Evolutionary conservation across 2,888 invertebrate species (phyloP), one percentile per base, ranked within the genome.

Genomic region (Sialis lutaria): DNA sequence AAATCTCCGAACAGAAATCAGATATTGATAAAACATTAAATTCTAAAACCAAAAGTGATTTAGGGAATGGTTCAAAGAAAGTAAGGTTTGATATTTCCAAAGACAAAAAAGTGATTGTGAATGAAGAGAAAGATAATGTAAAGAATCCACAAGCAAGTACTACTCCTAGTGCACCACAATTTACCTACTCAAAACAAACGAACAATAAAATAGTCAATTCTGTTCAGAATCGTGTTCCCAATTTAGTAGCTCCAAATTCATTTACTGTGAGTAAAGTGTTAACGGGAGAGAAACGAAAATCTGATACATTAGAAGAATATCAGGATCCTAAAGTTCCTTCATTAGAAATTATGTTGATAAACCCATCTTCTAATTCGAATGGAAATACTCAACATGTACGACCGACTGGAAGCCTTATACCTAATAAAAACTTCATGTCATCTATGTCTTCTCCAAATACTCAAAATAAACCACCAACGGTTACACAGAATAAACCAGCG

Each of bases 181-280:
- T 8, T 1, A 31, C 12, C 7, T 2, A 31, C 5, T n/a, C 45
- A 22, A 35, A 22, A 30, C 30, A 31, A 12, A 9, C 5, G 5
- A 30, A 6, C 33, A 43, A 9, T 33, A 9, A 6, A 42, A 35
- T 40, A 45, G 10, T 22, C 10, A 44, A 44, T 13, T 22, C 37
- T 6, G 10, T 10, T 8, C 42, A 30, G 42, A 47, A 42, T 30
- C 33, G 42, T 42, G 45, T 45, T 6, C 47, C 42, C 13, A 42
- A 47, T 34, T 30, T 47, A 10, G 42, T 47, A n/a, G 47, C 47
- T 12, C 47, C 47, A 7, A 47, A 47, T 10, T 47, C 47, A 31
- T 66, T 67, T 50, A 67, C 67, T 0, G 67, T 67, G 0, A 64
- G 64, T 45, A 67, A 67, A 58, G 57, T 67, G 30, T 64, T 64